Percentiles rank a stretch among this genome's conserved stretches.
Conservation (phyloP, 2,113 vertebrate species). For the Hoplias malabaricus region DNA sequence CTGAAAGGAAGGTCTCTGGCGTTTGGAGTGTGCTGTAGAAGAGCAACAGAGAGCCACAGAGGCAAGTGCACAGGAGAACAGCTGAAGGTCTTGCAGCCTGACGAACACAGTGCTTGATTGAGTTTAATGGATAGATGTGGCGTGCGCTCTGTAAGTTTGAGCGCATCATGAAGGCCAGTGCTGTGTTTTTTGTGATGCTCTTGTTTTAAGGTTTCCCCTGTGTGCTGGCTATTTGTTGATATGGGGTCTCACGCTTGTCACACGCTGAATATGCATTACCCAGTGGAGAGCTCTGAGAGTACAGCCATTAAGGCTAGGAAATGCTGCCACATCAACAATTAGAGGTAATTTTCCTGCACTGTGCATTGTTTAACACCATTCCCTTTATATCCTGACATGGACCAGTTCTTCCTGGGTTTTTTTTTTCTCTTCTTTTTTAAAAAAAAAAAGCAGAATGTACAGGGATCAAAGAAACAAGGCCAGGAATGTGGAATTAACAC, state of each 20-base stretch:
- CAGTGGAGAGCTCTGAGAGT: not conserved
- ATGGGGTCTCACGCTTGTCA: not conserved
- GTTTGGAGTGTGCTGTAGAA: not conserved
- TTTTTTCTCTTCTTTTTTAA: too few species aligned
- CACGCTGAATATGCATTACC: constrained; percentile 21
- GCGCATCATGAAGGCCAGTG: not conserved
- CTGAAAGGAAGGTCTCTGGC: too few species aligned
- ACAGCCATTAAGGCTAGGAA: not conserved
- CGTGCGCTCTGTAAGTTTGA: not conserved
- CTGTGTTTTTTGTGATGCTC: not conserved
- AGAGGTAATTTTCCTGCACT: not conserved
- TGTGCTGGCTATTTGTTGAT: constrained; percentile 16
- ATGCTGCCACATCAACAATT: constrained; percentile 3
- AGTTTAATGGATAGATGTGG: not conserved
- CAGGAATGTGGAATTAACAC: not conserved
- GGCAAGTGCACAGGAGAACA: not conserved
- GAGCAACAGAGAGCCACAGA: not conserved
- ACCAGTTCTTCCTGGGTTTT: not conserved
- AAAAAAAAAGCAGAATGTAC: not conserved
- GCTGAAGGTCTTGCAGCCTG: not conserved
- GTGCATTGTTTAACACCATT: not conserved
- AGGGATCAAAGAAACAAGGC: not conserved
- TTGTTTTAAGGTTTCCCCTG: not conserved
- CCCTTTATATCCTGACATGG: not conserved
- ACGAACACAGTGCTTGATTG: not conserved